Base-by-base conservation (phyloP, 2,797 vertebrate genomes). In the Sternarchorhynchus goeldii region DNA sequence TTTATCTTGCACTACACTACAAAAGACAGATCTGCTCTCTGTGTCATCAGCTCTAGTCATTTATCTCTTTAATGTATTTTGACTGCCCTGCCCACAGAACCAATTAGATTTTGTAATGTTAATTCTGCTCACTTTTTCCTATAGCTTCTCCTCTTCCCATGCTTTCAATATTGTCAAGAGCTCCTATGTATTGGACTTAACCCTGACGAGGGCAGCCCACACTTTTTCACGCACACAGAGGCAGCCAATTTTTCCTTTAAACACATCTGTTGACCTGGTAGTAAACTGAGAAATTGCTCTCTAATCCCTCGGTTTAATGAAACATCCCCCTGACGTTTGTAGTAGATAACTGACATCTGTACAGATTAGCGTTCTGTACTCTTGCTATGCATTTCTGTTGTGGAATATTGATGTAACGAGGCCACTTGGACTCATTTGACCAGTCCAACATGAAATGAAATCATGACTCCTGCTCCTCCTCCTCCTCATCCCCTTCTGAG, bases 371-470 rank as follows among this genome's bases (percentile, higher is more conserved):
- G 60, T 66, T 80, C 66, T 83, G 50, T 80, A 63, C 39, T 64
- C 41, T 69, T n/a, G 3, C 60, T 57, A 80, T 66, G 67, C 60
- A 60, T 68, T 25, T 41, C 72, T 68, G 56, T 76, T 82, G 67
- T 73, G 72, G 76, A 73, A 76, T 76, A 69, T 7, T 50, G 39
- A 67, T 76, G 64, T 80, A 72, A 32, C 65, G 73, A 63, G 64
- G 62, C 67, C 18, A 77, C 69, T 63, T 59, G 18, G 56, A n/a
- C 65, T 77, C 58, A 0, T 20, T 70, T 81, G 62, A 74, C 71
- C 66, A 75, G 41, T 73, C 16, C 16, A 60, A 68, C 60, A 41
- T 16, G 21, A 39, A 32, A 29, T 60, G 32, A 7, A 68, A 76
- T 14, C 16, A n/a, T n/a, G 29, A 32, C 21, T 32, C 29, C 18